These are phyloP conservation scores for Xenopus petersii DNA, from an alignment of 2,797 vertebrate genomes.

Conservation along the genomic window DNA sequence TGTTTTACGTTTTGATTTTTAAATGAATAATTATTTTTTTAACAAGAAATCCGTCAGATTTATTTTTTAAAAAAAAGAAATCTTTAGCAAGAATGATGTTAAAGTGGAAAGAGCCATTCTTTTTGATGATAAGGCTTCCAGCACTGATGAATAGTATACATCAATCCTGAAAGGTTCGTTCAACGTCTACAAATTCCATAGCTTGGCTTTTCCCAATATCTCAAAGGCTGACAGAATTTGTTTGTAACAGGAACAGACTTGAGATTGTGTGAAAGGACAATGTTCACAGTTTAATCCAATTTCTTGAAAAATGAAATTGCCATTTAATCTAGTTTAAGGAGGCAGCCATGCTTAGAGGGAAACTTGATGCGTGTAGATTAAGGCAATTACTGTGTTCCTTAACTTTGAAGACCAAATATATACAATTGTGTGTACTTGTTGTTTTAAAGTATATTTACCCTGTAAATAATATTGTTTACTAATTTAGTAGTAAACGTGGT, in stretches of 20 bases:
- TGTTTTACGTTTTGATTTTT: too few species aligned
- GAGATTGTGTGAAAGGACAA: conserved; percentile 5
- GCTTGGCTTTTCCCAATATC: conserved; percentile 30
- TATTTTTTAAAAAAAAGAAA: background rate
- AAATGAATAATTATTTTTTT: too few species aligned
- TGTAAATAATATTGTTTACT: too few species aligned
- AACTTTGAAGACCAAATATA: too few species aligned
- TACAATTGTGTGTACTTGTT: too few species aligned
- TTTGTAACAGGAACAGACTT: conserved; percentile 36
- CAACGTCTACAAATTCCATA: conserved; percentile 31
- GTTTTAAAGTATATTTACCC: too few species aligned
- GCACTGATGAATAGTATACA: conserved; percentile 15
- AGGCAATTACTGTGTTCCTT: too few species aligned
- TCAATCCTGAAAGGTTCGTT: conserved; percentile 29
- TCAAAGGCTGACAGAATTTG: conserved; percentile 37
- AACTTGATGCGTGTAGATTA: background rate
- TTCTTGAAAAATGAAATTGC: conserved; percentile 15
- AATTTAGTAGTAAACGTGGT: too few species aligned
- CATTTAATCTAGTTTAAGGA: conserved; percentile 4
- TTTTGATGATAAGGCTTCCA: conserved; percentile 17
- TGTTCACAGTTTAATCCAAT: conserved; percentile 17
- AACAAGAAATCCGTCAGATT: background rate
- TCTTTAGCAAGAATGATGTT: conserved; percentile 15
- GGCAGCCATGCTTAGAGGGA: background rate
- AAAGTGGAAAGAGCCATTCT: conserved; percentile 13